Conservation (phyloP, 2,113 vertebrate genomes). For the Forbesichthys papilliferus region DNA sequence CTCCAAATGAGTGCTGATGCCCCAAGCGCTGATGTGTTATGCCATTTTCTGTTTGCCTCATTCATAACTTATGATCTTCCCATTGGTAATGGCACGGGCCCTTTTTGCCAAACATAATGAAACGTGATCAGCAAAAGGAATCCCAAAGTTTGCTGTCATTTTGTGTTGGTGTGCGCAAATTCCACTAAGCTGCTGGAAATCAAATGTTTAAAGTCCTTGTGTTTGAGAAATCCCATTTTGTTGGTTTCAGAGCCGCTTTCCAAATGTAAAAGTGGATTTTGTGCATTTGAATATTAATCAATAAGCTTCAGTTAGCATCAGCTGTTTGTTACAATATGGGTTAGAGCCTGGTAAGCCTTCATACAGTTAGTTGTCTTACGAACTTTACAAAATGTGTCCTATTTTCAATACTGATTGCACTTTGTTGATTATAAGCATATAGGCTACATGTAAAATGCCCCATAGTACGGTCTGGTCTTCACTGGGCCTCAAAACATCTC, state of each 20-base stretch:
- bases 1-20: conserved; percentile 64
- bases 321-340: conserved; percentile 10
- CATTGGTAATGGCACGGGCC: conserved; percentile 63
- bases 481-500: background rate
- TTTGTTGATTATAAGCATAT: too few relatives aligned
- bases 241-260: conserved; percentile 44
- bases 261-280: conserved; percentile 41
- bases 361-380: background rate
- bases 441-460: background rate
- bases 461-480: background rate
- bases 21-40: conserved; percentile 62
- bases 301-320: conserved; percentile 49
- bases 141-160: conserved; percentile 57
- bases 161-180: conserved; percentile 42
- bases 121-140: conserved; percentile 69
- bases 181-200: conserved; percentile 48
- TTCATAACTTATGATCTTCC: conserved; percentile 73
- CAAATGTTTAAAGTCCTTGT: conserved; percentile 18
- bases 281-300: conserved; percentile 54
- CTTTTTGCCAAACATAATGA: conserved; percentile 68
- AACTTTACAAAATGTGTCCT: background rate
- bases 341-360: conserved; percentile 10
- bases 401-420: background rate
- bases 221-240: conserved; percentile 34
- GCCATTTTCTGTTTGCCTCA: conserved; percentile 72